Base-by-base conservation (phyloP, 1,140 invertebrate species). In the Pissodes strobi region DNA sequence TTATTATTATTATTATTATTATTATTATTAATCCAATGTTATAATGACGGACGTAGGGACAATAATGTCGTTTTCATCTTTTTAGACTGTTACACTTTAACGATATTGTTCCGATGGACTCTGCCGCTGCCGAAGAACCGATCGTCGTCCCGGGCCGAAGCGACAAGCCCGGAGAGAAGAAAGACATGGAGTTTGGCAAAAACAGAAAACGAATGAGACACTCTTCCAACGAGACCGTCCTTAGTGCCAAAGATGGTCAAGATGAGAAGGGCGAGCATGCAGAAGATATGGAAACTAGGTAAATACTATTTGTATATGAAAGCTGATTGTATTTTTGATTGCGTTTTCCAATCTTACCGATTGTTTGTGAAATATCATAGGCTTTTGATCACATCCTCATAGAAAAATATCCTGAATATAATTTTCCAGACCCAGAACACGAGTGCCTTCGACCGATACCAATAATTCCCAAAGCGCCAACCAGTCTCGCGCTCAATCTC, bases 51-150 rank as follows among this genome's bases (percentile, higher is more conserved):
- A n/a, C n/a, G n/a, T n/a, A n/a, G n/a, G n/a, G n/a, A n/a, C n/a
- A n/a, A n/a, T 25, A 8, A 25, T 58, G 5, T 45, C 13, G 12
- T 39, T 9, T 57, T 64, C n/a, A n/a, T 48, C 25, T 58, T 64
- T 70, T 6, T 74, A 90, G 89, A 73, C 81, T 91, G 43, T 78
- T 91, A 5, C 83, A 86, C 72, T 86, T 87, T 64, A 84, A 88
- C 73, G 87, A 90, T 69, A 82, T 90, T 22, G 84, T 87, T 64
- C 82, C 85, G 23, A 82, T 83, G 66, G 87, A 87, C 3, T 84
- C 86, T 43, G 82, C 86, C 1, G 83, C 86, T 1, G 80, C 81
- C 10, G 78, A 79, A 60, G 79, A 80, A 58, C 78, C 73, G 66
- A 78, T 73, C 57, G 65, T 41, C 66, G 79, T 82, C 5, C 69